Conservation (phyloP, 2,797 vertebrate species). For the Sebastes taczanowskii region DNA sequence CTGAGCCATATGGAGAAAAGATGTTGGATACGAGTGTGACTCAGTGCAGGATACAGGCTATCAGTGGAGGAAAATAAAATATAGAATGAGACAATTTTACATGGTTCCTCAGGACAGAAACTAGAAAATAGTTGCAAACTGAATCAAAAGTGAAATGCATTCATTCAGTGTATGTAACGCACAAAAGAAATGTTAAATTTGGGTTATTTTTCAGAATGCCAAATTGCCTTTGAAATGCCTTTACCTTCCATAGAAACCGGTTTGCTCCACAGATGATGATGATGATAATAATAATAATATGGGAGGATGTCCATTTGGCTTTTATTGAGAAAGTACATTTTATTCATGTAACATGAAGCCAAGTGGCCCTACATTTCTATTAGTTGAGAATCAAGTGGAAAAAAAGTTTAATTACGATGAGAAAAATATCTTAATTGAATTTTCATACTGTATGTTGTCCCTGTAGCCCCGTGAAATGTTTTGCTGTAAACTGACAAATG, state of each 20-base stretch:
- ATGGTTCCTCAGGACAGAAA: background rate
- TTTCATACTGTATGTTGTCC: background rate
- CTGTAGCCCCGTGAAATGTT: background rate
- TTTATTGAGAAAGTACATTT: background rate
- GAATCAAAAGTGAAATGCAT: background rate
- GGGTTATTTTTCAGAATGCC: background rate
- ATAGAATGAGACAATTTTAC: background rate
- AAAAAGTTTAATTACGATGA: background rate
- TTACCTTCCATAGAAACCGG: background rate
- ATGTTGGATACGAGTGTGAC: background rate
- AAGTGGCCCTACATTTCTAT: background rate
- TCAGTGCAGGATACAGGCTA: background rate
- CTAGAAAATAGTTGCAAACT: background rate
- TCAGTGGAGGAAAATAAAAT: background rate
- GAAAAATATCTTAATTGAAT: background rate
- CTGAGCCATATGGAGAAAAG: slow-evolving; percentile 7
- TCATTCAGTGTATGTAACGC: background rate
- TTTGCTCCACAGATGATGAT: background rate
- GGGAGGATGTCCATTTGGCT: background rate
- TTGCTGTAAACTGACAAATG: background rate
- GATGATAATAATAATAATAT: background rate
- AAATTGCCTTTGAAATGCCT: background rate
- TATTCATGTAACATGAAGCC: background rate
- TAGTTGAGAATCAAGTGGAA: background rate
- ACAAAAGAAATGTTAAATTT: background rate